Base-by-base conservation (phyloP, 2,888 invertebrate genomes). In the Drosophila neutralis region DNA sequence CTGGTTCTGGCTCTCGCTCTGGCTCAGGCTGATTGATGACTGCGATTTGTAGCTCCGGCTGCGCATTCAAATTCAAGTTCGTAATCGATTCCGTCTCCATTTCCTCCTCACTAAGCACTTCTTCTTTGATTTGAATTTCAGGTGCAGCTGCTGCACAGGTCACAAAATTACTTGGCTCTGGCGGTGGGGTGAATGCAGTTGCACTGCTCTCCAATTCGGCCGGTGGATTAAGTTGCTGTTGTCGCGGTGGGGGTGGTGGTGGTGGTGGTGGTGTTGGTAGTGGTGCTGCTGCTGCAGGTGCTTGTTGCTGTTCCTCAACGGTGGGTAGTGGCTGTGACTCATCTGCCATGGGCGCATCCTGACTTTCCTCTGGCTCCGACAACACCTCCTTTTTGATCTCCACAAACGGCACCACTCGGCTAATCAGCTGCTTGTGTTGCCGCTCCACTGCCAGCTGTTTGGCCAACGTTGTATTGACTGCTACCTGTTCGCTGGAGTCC, bases 331-430 rank as follows among this genome's bases (percentile, higher is more conserved):
- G 38, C 11, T 40, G 57, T 15, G 33, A 35, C 15, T 64, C 36
- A 29, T 60, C 45, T 11, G 27, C 21, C 21, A 33, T 27, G 18
- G 64, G 18, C 13, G 60, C 33, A 24, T 81, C 82, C 1, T 76
- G 82, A 35, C 76, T 85, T n/a, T 90, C 89, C 56, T 91, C 91
- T 13, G 81, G 68, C 35, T 87, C 85, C 0, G 91, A 91, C 6
- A 80, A 35, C 5, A 89, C 69, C 65, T 92, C 93, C 10, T 82
- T 88, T 78, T 92, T 92, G n/a, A 92, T 89, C 54, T 91, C 90
- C 10, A 91, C 69, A 75, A 91, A 91, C 2, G 91, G 92, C 24
- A 91, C 78, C 24, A 92, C 85, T 40, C 87, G 90, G 29, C 83
- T 78, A 7, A 90, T 87, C 10, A 89, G 68, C 53, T 89, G 81